These are phyloP conservation scores for Channallabes apus DNA, from an alignment of 2,797 vertebrate genomes.

Conservation along the genomic window DNA sequence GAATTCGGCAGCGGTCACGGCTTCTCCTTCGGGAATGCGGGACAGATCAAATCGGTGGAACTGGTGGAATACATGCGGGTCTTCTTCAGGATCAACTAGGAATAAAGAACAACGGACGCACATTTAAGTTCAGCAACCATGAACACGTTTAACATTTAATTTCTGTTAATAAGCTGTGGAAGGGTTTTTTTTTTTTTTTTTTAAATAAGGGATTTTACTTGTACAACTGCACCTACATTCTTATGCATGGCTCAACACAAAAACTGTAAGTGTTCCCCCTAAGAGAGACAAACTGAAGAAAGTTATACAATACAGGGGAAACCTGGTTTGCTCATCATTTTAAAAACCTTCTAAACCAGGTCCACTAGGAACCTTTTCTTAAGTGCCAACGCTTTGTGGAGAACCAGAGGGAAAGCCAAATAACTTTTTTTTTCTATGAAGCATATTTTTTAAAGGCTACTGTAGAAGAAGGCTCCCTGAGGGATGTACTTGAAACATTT, in stretches of 20 bases:
- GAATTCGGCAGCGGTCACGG: constrained; percentile 90
- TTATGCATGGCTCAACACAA: background rate
- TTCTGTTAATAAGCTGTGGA: background rate
- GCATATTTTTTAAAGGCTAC: background rate
- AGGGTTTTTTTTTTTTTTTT: no score
- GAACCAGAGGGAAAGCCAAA: background rate
- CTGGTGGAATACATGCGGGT: constrained; percentile 78
- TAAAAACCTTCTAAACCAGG: background rate
- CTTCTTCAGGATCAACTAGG: constrained; percentile 84
- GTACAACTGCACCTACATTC: background rate
- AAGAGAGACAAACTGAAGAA: background rate
- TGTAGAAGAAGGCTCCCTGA: background rate
- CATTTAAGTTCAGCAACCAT: background rate
- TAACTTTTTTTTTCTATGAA: background rate
- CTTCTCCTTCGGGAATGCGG: constrained; percentile 90
- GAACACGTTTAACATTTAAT: background rate
- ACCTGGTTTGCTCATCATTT: background rate
- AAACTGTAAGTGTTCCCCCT: background rate
- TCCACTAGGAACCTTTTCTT: background rate
- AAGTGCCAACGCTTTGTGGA: background rate
- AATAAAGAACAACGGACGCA: background rate
- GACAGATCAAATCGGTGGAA: constrained; percentile 90
- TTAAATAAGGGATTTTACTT: background rate
- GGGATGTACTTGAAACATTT: background rate
- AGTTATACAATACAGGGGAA: background rate